These are phyloP conservation scores for Dermatemys mawii DNA, from an alignment of 2,113 vertebrate genomes.

Conservation along the genomic window DNA sequence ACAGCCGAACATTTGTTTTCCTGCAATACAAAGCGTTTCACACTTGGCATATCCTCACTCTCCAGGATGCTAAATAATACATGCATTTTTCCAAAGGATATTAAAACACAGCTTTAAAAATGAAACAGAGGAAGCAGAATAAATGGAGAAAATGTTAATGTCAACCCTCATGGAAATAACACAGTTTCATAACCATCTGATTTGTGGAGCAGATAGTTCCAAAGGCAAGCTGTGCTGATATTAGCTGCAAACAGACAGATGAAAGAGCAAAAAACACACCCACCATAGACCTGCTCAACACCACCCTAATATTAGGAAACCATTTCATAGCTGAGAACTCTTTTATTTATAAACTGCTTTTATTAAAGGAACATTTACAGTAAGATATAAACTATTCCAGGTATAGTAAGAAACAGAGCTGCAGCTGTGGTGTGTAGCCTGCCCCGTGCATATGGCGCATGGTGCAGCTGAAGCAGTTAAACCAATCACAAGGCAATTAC, in stretches of 20 bases:
- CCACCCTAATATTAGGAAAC: background rate
- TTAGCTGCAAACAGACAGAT: background rate
- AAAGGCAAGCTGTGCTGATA: slow-evolving; percentile 1
- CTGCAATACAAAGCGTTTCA: slow-evolving; percentile 9
- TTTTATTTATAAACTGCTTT: background rate
- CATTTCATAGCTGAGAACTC: background rate
- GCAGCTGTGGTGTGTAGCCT: background rate
- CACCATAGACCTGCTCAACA: background rate
- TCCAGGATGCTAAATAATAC: slow-evolving; percentile 29
- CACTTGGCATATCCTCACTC: slow-evolving; percentile 15
- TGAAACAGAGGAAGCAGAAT: slow-evolving; percentile 5
- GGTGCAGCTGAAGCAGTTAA: background rate
- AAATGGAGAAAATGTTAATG: slow-evolving; percentile 8
- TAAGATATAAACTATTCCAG: background rate
- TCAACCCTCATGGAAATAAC: slow-evolving; percentile 27
- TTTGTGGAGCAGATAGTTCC: background rate
- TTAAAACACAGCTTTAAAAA: slow-evolving; percentile 45
- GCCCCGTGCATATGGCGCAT: background rate
- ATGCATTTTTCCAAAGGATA: slow-evolving; percentile 16
- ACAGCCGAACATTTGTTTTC: slow-evolving; percentile 7
- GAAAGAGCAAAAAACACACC: background rate
- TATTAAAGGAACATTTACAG: background rate
- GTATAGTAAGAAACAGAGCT: background rate
- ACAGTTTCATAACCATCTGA: background rate
- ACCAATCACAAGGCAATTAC: background rate